phyloP scores from a whole-genome alignment of 2,888 invertebrate genomes.

The Macrophya alboannulata region DNA sequence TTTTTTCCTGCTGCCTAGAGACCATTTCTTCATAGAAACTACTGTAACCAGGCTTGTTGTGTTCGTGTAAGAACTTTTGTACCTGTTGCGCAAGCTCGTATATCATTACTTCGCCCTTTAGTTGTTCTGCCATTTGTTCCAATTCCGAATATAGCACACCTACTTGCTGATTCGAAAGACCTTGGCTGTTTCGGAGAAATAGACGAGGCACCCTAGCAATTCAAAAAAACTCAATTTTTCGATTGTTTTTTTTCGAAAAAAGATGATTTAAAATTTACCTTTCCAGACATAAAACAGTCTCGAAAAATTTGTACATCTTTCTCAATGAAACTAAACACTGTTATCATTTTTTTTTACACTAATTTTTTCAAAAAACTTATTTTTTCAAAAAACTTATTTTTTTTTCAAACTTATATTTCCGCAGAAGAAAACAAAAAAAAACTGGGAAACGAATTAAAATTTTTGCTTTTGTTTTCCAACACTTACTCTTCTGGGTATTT shows the following conservation, averaged over 20 bases:
- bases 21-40: constrained; percentile 97
- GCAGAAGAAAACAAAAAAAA: background rate
- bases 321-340: too few species aligned
- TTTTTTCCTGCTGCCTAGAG: constrained; percentile 85
- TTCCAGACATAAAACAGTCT: too few species aligned
- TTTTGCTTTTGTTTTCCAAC: background rate
- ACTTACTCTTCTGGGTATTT: constrained; percentile 92
- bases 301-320: too few species aligned
- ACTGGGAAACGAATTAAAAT: background rate
- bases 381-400: too few species aligned
- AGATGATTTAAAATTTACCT: background rate
- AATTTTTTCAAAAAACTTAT: too few species aligned
- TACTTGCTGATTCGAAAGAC: constrained; percentile 88
- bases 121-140: constrained; percentile 81
- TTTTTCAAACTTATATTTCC: too few species aligned
- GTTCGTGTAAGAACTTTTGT: constrained; percentile 89
- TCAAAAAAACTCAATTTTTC: constrained; percentile 8
- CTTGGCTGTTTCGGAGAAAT: constrained; percentile 88
- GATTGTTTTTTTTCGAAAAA: background rate
- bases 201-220: constrained; percentile 86
- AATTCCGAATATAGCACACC: constrained; percentile 84
- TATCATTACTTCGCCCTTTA: constrained; percentile 93
- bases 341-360: too few species aligned
- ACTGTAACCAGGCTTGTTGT: constrained; percentile 90
- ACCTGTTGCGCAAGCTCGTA: constrained; percentile 91